phyloP scores from a whole-genome alignment of 2,797 vertebrate species.

The Discoglossus pictus region DNA sequence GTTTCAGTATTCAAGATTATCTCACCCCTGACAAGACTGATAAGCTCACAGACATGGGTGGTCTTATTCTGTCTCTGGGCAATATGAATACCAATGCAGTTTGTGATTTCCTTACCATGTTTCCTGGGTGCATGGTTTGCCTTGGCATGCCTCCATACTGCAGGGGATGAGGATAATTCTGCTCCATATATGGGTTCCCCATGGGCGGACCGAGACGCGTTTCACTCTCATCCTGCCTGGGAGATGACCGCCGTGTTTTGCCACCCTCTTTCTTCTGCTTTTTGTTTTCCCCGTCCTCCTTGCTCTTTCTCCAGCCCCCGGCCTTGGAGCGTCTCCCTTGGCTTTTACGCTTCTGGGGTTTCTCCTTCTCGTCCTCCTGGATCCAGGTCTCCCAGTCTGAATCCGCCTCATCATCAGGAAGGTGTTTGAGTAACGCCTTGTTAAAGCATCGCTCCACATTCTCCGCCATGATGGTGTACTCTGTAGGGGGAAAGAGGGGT shows the following conservation, averaged over 20 bases:
- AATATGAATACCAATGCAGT: no score
- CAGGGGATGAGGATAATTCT: constrained; percentile 66
- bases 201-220: constrained; percentile 63
- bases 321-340: constrained; percentile 71
- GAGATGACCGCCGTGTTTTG: constrained; percentile 65
- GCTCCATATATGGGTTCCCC: constrained; percentile 65
- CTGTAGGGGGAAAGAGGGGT: constrained; percentile 68
- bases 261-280: constrained; percentile 72
- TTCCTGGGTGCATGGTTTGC: constrained; percentile 62
- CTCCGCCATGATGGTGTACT: constrained; percentile 96
- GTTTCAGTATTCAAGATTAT: no score
- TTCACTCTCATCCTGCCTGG: constrained; percentile 62
- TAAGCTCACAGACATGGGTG: no score
- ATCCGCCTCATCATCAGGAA: constrained; percentile 92
- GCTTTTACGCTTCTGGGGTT: constrained; percentile 83
- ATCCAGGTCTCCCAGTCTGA: constrained; percentile 94
- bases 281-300: constrained; percentile 76
- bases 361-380: constrained; percentile 82
- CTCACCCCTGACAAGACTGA: no score
- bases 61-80: no score
- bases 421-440: constrained; percentile 92
- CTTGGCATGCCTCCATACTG: constrained; percentile 64
- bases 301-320: constrained; percentile 70
- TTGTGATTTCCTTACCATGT: constrained; percentile 69
- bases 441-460: constrained; percentile 93